A percentile compares a stretch with the other conserved stretches of the same genome.
These are phyloP conservation scores for Setophaga kirtlandii DNA, from an alignment of 2,113 vertebrate species.

Conservation along the genomic window DNA sequence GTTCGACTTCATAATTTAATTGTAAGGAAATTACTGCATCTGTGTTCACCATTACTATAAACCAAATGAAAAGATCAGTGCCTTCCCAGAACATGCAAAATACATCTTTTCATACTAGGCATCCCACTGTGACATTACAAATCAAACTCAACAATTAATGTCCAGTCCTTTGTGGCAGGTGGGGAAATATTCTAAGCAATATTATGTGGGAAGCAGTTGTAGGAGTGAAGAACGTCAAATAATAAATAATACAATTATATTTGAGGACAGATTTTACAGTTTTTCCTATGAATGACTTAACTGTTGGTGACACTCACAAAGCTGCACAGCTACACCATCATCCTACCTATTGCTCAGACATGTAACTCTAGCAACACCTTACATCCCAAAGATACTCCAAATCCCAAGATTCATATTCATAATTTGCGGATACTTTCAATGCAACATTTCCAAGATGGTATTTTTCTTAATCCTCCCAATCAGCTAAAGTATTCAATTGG, in stretches of 20 bases:
- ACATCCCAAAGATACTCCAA: background rate
- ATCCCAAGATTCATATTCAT: background rate
- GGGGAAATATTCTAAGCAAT: background rate
- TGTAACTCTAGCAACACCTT: background rate
- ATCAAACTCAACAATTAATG: background rate
- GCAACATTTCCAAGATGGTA: background rate
- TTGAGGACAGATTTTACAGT: background rate
- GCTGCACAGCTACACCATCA: background rate
- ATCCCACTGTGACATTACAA: background rate
- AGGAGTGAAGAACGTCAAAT: background rate
- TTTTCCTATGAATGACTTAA: background rate
- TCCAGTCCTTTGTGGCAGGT: background rate
- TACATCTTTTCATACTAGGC: background rate
- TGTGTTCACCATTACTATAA: background rate
- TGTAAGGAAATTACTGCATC: background rate
- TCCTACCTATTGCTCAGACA: background rate
- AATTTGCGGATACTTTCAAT: background rate
- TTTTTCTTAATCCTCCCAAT: background rate
- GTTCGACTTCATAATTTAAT: background rate
- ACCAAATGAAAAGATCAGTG: background rate
- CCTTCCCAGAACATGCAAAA: background rate
- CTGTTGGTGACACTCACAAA: background rate
- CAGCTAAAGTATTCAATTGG: background rate
- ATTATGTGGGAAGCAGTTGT: background rate
- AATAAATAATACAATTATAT: background rate